Conservation (phyloP, 2,888 invertebrate genomes). For the Agrochola lychnidis region DNA sequence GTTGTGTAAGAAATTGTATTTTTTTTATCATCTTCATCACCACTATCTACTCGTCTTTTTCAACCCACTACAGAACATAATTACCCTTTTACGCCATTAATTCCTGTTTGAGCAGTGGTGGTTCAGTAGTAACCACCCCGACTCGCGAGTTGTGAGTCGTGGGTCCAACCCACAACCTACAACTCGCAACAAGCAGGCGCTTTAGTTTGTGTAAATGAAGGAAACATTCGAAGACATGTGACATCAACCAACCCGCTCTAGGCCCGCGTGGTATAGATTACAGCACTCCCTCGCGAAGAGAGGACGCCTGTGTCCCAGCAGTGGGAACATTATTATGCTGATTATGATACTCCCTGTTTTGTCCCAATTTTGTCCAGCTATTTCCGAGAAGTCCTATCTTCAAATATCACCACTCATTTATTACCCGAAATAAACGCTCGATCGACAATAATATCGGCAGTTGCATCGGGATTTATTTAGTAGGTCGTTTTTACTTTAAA, state of each 20-base stretch:
- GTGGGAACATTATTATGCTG: too few relatives aligned
- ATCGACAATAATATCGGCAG: background rate
- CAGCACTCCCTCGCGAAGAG: too few relatives aligned
- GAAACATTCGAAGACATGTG: too few relatives aligned
- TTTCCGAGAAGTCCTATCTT: constrained; percentile 3
- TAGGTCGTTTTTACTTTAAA: background rate
- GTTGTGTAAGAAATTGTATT: background rate
- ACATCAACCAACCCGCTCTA: too few relatives aligned
- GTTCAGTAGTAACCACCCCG: too few relatives aligned
- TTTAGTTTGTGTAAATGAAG: too few relatives aligned
- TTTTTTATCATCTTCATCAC: background rate
- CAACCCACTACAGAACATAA: background rate
- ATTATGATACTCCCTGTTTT: background rate
- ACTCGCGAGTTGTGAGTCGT: too few relatives aligned
- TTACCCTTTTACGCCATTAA: background rate
- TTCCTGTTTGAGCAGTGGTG: background rate
- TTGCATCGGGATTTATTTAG: constrained; percentile 14
- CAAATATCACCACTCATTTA: constrained; percentile 4
- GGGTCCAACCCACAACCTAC: too few relatives aligned
- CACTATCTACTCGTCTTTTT: background rate
- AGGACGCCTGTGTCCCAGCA: too few relatives aligned
- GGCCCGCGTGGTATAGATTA: too few relatives aligned
- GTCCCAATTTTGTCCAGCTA: background rate
- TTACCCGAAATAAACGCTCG: constrained; percentile 11
- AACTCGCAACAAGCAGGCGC: too few relatives aligned